Evolutionary conservation across 2,888 invertebrate genomes (phyloP).

Genomic region (Meandrusa payeni): DNA sequence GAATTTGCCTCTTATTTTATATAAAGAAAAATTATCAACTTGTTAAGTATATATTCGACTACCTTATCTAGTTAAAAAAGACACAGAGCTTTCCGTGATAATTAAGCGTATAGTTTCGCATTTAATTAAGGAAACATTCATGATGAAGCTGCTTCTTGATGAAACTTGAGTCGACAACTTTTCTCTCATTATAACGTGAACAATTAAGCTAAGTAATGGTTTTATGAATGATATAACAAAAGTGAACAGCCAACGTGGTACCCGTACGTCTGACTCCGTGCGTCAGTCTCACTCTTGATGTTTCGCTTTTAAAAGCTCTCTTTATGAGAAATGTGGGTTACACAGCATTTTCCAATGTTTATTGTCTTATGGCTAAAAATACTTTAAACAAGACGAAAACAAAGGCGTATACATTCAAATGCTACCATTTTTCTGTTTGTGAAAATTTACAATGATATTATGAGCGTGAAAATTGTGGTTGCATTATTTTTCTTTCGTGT

Average conservation of each 20-base stretch:
- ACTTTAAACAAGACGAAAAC: constrained; percentile 4
- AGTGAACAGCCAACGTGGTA: constrained; percentile 1
- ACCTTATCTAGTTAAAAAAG: too few relatives aligned
- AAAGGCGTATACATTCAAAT: too few relatives aligned
- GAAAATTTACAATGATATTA: too few relatives aligned
- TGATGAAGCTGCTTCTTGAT: too few relatives aligned
- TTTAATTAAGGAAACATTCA: neutral
- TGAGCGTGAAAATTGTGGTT: too few relatives aligned
- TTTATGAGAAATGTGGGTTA: constrained; percentile 32
- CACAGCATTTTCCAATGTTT: constrained; percentile 27
- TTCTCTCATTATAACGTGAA: neutral
- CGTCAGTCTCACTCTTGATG: constrained; percentile 12
- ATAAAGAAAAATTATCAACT: too few relatives aligned
- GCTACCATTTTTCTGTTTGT: too few relatives aligned
- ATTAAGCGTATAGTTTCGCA: too few relatives aligned
- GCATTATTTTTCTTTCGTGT: too few relatives aligned
- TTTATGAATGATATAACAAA: constrained; percentile 4
- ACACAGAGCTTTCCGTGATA: too few relatives aligned
- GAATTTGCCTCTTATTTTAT: too few relatives aligned
- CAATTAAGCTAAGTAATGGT: constrained; percentile 15
- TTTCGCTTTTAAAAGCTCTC: constrained; percentile 26
- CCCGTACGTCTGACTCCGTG: constrained; percentile 6
- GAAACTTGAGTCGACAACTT: constrained; percentile 1
- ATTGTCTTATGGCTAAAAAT: constrained; percentile 25
- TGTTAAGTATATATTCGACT: too few relatives aligned